Conservation (phyloP, 2,888 invertebrate genomes). For the Drosophila anceps region DNA sequence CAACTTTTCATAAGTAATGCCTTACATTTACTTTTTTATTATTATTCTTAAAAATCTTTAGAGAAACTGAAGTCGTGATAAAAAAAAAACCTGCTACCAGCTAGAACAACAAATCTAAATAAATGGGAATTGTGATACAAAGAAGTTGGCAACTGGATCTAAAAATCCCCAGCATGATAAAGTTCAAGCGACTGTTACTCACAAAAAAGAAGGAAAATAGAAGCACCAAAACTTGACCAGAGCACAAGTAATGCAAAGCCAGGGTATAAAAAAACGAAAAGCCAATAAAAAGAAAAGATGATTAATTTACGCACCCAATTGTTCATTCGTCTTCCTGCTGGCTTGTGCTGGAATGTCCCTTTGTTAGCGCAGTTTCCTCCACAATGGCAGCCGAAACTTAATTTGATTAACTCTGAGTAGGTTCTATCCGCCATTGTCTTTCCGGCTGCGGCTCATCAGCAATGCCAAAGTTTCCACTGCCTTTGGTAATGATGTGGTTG, state of each 20-base stretch:
- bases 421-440: conserved; percentile 55
- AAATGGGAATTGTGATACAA: background rate
- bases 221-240: conserved; percentile 22
- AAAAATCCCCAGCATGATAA: background rate
- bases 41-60: background rate
- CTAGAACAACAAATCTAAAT: background rate
- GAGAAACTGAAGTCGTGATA: background rate
- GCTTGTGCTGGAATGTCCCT: conserved; percentile 16
- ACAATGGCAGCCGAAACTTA: conserved; percentile 65
- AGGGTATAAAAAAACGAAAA: conserved; percentile 11
- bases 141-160: background rate
- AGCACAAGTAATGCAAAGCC: conserved; percentile 11
- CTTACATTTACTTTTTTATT: background rate
- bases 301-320: conserved; percentile 68
- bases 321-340: conserved; percentile 43
- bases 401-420: conserved; percentile 74
- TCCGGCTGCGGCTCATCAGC: conserved; percentile 59
- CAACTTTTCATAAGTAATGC: background rate
- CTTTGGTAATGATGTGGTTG: conserved; percentile 68
- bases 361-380: conserved; percentile 58
- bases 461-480: conserved; percentile 22
- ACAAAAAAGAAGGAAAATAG: background rate
- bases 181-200: background rate
- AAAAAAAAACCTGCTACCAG: background rate
- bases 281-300: conserved; percentile 63